These are phyloP conservation scores for Brachionus plicatilis DNA, from an alignment of 1,140 invertebrate genomes.

Conservation along the genomic window DNA sequence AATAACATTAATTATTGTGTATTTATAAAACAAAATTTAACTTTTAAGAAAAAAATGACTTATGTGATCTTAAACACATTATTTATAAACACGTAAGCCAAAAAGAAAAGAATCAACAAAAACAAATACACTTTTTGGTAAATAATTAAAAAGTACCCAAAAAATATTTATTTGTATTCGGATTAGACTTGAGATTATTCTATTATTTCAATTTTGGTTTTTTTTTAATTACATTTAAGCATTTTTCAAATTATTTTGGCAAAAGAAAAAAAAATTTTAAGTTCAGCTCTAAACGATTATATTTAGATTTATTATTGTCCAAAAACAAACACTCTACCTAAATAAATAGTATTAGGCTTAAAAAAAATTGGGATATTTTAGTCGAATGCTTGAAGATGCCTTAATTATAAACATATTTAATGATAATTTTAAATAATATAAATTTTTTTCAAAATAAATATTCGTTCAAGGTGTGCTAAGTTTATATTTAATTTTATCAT, in stretches of 20 bases:
- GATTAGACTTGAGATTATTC: not conserved
- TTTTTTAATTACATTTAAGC: not conserved
- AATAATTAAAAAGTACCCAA: not conserved
- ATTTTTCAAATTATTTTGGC: not conserved
- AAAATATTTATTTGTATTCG: constrained; percentile 29
- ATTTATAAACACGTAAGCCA: not conserved
- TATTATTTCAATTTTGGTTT: not conserved
- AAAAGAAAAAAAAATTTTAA: not conserved
- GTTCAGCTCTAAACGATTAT: not conserved
- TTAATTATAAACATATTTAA: constrained; percentile 1
- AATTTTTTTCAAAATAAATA: not conserved
- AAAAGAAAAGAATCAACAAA: not conserved
- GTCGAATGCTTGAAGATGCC: not conserved
- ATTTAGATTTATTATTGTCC: not conserved
- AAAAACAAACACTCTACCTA: not conserved
- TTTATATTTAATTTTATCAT: not conserved
- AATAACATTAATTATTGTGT: no score
- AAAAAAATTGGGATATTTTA: not conserved
- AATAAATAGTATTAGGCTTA: not conserved
- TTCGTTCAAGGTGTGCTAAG: not conserved
- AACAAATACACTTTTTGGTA: not conserved
- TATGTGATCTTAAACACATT: not conserved
- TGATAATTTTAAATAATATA: not conserved
- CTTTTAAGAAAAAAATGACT: not conserved
- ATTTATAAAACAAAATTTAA: no score